Percentiles rank a stretch among this genome's conserved stretches.
Evolutionary conservation across 2,888 invertebrate genomes (phyloP).

Genomic region (Xanthorhoe spadicearia): DNA sequence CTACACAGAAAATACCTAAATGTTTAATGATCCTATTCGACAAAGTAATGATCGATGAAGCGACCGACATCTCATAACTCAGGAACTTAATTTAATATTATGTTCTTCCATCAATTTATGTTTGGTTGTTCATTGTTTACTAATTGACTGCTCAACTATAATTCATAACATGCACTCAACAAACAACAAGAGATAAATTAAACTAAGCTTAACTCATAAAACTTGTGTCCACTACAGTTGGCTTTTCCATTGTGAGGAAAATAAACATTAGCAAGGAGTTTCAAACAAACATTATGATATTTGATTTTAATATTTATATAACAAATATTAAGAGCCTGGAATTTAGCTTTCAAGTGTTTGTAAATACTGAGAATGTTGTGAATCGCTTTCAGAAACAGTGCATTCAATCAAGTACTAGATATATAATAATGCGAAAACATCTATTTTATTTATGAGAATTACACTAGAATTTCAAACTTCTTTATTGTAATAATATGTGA

Average conservation of each 20-base stretch:
- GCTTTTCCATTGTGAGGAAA: not conserved
- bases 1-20: no score
- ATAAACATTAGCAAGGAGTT: constrained; percentile 14
- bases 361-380: constrained; percentile 17
- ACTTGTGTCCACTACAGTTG: not conserved
- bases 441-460: not conserved
- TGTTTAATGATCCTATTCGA: no score
- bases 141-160: not conserved
- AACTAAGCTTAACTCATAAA: not conserved
- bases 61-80: no score
- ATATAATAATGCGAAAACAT: not conserved
- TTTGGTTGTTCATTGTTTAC: not conserved
- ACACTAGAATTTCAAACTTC: no score
- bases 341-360: constrained; percentile 13
- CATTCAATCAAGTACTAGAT: not conserved
- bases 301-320: constrained; percentile 9
- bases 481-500: no score
- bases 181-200: not conserved
- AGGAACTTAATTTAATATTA: not conserved
- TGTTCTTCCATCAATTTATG: not conserved
- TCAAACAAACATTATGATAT: constrained; percentile 4
- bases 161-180: not conserved
- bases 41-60: no score
- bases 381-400: constrained; percentile 6
- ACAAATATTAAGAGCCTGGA: constrained; percentile 5